These are phyloP conservation scores for Carlito syrichta DNA, from an alignment of 2,113 vertebrate species.

Conservation along the genomic window DNA sequence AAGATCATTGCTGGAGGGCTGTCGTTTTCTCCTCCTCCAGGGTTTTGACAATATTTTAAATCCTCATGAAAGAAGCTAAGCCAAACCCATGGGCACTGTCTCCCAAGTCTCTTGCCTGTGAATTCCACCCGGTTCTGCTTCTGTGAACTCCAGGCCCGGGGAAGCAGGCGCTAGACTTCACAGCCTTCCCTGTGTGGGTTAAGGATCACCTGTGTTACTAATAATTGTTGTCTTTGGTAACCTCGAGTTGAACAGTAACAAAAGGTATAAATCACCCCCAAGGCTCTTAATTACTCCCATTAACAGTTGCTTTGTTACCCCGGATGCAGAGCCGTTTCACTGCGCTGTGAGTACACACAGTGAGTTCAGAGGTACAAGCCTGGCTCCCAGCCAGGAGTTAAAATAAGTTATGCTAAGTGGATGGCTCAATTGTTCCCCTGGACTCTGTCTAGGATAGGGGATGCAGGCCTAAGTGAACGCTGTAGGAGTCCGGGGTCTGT, in stretches of 20 bases:
- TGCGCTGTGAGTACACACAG: constrained; percentile 53
- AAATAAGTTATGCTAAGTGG: constrained; percentile 41
- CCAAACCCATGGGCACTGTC: neutral
- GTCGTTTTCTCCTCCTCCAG: neutral
- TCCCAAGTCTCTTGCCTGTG: neutral
- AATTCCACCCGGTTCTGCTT: rapidly evolving
- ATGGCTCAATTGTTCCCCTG: constrained; percentile 12
- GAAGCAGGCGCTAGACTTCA: neutral
- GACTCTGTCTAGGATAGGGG: constrained; percentile 41
- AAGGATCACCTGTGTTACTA: constrained; percentile 71
- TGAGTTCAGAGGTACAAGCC: constrained; percentile 34
- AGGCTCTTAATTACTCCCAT: constrained; percentile 77
- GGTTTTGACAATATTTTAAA: neutral
- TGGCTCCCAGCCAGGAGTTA: constrained; percentile 63
- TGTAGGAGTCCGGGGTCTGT: neutral
- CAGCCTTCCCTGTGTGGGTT: neutral
- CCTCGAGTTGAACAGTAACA: constrained; percentile 66
- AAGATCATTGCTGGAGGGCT: neutral
- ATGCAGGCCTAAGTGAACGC: neutral
- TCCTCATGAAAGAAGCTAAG: neutral
- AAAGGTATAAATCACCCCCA: constrained; percentile 77
- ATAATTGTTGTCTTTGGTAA: constrained; percentile 79
- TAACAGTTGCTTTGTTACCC: constrained; percentile 73
- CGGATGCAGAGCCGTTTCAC: neutral
- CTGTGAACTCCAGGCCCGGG: neutral